Conservation (phyloP, 2,888 invertebrate species). For the Monopis laevigella region DNA sequence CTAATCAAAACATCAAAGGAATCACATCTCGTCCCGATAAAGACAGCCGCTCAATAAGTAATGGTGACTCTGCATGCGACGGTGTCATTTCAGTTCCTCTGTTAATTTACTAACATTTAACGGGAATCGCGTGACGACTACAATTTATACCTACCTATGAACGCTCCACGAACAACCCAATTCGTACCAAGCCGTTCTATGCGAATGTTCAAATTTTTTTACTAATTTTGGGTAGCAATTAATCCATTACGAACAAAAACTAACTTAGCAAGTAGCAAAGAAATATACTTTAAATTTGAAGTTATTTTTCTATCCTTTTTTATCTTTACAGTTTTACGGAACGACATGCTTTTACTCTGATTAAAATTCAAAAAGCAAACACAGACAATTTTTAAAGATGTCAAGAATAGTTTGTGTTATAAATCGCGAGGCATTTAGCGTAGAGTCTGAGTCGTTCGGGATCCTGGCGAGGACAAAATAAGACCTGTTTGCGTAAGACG, state of each 20-base stretch:
- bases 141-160: slow-evolving; percentile 11
- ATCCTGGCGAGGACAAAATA: slow-evolving; percentile 17
- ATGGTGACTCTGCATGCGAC: slow-evolving; percentile 44
- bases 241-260: slow-evolving; percentile 1
- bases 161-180: slow-evolving; percentile 4
- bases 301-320: not conserved
- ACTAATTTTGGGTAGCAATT: slow-evolving; percentile 3
- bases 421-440: slow-evolving; percentile 8
- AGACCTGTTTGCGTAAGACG: slow-evolving; percentile 28
- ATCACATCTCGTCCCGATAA: slow-evolving; percentile 3
- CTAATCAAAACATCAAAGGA: slow-evolving; percentile 4
- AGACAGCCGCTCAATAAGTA: slow-evolving; percentile 22
- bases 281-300: slow-evolving; percentile 4
- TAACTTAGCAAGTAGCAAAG: not conserved
- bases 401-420: slow-evolving; percentile 9
- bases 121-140: slow-evolving; percentile 13
- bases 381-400: slow-evolving; percentile 1
- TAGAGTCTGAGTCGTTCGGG: not conserved
- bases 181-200: slow-evolving; percentile 7
- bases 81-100: slow-evolving; percentile 31
- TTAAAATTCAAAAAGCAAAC: slow-evolving; percentile 11
- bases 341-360: slow-evolving; percentile 9
- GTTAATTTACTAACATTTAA: slow-evolving; percentile 26
- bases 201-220: slow-evolving; percentile 7
- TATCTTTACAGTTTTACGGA: slow-evolving; percentile 8